Evolutionary conservation across 2,888 invertebrate genomes (phyloP).

Genomic region (Sinodicranocentrus sp.): DNA sequence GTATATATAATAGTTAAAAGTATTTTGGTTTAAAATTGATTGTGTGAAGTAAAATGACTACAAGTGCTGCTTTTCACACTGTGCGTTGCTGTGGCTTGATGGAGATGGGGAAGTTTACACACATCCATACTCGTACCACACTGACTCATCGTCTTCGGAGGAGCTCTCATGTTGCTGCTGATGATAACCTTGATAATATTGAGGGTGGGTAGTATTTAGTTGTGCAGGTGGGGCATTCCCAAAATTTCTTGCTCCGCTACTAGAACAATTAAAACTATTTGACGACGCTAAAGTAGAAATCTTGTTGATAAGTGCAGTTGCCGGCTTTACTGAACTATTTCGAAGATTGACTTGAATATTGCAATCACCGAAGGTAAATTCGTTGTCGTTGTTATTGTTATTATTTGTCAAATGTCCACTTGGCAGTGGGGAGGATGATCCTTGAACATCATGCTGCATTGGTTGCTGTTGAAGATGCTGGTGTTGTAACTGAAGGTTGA

Average conservation of each 20-base stretch:
- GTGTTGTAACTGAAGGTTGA: conserved; percentile 54
- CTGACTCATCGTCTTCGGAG: conserved; percentile 75
- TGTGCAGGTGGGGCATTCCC: conserved; percentile 1
- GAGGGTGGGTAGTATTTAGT: conserved; percentile 38
- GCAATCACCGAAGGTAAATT: conserved; percentile 64
- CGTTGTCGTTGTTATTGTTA: conserved; percentile 59
- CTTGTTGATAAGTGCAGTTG: conserved; percentile 71
- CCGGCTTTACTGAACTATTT: conserved; percentile 68
- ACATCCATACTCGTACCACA: conserved; percentile 76
- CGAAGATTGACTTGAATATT: conserved; percentile 72
- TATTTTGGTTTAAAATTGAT: conserved; percentile 52
- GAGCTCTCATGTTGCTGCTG: conserved; percentile 63
- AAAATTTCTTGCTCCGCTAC: neutral
- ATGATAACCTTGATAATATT: conserved; percentile 56
- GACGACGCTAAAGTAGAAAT: conserved; percentile 66
- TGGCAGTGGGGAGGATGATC: neutral
- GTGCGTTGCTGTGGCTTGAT: neutral
- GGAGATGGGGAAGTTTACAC: conserved; percentile 57
- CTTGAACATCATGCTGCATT: neutral
- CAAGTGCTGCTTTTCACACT: conserved; percentile 11
- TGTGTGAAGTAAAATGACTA: conserved; percentile 61
- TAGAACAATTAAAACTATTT: conserved; percentile 16
- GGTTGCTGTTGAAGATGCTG: conserved; percentile 20
- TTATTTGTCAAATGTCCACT: conserved; percentile 29
- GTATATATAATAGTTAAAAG: no score